phyloP scores from a whole-genome alignment of 1,140 invertebrate species.

The Aphidius ervi region DNA sequence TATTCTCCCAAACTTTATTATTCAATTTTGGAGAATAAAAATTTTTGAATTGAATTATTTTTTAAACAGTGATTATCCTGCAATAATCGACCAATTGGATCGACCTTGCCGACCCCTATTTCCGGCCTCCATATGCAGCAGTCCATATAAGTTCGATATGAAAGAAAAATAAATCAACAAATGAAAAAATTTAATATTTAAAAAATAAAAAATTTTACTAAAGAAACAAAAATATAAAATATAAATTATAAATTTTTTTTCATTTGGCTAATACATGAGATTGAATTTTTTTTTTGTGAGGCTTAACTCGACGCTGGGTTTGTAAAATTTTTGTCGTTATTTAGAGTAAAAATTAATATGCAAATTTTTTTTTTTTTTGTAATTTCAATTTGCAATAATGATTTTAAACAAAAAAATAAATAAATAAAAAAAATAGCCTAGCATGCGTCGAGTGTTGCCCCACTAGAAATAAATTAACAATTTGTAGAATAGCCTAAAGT shows the following conservation, averaged over 20 bases:
- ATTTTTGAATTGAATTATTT: neutral
- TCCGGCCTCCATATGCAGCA: too few relatives aligned
- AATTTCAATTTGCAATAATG: neutral
- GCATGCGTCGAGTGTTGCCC: slow-evolving; percentile 12
- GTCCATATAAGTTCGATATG: too few relatives aligned
- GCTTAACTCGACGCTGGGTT: slow-evolving; percentile 12
- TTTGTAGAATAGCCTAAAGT: slow-evolving; percentile 3
- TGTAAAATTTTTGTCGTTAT: neutral
- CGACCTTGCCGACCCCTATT: neutral
- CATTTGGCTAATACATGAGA: slow-evolving; percentile 2
- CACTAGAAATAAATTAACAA: slow-evolving; percentile 4
- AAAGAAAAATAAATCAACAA: slow-evolving; percentile 10
- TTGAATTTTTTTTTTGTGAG: slow-evolving; percentile 9
- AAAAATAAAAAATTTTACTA: neutral
- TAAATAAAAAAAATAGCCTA: neutral
- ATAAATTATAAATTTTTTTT: neutral
- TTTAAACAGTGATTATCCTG: slow-evolving; percentile 13
- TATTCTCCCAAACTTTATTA: too few relatives aligned
- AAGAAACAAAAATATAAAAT: too few relatives aligned
- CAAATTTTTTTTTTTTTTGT: neutral
- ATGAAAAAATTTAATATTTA: neutral
- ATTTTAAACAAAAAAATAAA: neutral
- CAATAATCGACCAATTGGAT: neutral
- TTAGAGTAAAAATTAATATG: neutral
- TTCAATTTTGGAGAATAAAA: too few relatives aligned